Evolutionary conservation across 1,140 invertebrate genomes (phyloP), one percentile per base, ranked within the genome.

Genomic region (Aphaenogaster floridana): DNA sequence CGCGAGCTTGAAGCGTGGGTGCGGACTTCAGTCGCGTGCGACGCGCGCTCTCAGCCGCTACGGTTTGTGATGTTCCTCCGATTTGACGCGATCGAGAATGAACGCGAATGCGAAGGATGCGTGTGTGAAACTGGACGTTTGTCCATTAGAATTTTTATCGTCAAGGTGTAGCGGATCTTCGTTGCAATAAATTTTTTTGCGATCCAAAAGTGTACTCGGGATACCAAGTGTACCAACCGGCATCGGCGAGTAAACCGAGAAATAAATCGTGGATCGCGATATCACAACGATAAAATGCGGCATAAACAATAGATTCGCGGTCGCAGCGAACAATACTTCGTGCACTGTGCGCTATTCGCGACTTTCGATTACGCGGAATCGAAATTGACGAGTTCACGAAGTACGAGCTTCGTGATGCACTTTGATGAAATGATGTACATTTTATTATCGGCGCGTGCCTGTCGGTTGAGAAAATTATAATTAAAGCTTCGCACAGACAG

Each of bases 11-110:
- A 45, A 61, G 61, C 84, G 83, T 74, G 84, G 78, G 84, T 74
- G 71, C 68, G 85, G 79, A 90, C 81, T 89, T 92, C 93, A 94
- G 93, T 94, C 91, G 93, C 92, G 90, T 92, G 92, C 90, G 86
- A 92, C 90, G 89, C 92, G 91, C 93, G 90, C 87, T 81, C 88
- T 84, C 81, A 81, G 68, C 45, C 66, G 86, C 57, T 34, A 36
- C 76, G 28, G n/a, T 68, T 2, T n/a, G 28, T 21, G n/a, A 8
- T n/a, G 28, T n/a, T 45, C 66, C 45, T 69, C 6, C 28, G 21
- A 28, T 45, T 28, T 17, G 0, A 42, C 39, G 39, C 36, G 36
- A 17, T 8, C 28, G 36, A 42, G 21, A 45, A 77, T 74, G 8
- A 54, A 54, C 6, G 66, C 50, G 28, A 34, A 15, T 8, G 34